Conservation (phyloP, 1,140 invertebrate genomes). For the Danaus plexippus region DNA sequence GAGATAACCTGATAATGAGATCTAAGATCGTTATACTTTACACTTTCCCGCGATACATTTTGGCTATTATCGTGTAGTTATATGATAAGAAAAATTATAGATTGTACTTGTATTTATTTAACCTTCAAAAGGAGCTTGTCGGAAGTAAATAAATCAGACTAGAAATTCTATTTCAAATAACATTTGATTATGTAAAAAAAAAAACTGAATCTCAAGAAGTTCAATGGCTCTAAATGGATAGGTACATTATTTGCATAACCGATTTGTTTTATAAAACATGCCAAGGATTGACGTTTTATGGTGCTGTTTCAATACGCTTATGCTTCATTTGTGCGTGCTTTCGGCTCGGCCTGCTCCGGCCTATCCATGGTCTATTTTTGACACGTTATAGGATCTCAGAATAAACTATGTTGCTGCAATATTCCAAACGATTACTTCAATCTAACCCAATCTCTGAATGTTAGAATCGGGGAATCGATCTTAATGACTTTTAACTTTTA, state of each 20-base stretch:
- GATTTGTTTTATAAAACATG: slow-evolving; percentile 40
- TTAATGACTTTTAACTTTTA: too few species aligned
- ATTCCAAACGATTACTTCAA: slow-evolving; percentile 14
- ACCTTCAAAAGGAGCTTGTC: slow-evolving; percentile 18
- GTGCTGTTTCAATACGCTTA: slow-evolving; percentile 39
- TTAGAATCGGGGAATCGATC: too few species aligned
- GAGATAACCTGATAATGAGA: slow-evolving; percentile 42
- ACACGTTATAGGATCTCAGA: slow-evolving; percentile 30
- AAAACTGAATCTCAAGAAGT: slow-evolving; percentile 17
- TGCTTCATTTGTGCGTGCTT: slow-evolving; percentile 39
- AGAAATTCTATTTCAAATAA: background rate
- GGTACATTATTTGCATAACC: slow-evolving; percentile 17
- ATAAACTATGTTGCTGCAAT: slow-evolving; percentile 25
- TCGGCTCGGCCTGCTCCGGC: slow-evolving; percentile 26
- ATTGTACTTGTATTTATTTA: slow-evolving; percentile 25
- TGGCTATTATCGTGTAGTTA: slow-evolving; percentile 38
- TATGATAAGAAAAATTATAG: slow-evolving; percentile 23
- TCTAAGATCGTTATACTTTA: slow-evolving; percentile 64
- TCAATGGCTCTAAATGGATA: slow-evolving; percentile 27
- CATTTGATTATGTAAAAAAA: slow-evolving; percentile 1
- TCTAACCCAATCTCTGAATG: background rate
- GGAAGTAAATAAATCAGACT: slow-evolving; percentile 1
- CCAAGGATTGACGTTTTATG: slow-evolving; percentile 37
- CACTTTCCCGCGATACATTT: slow-evolving; percentile 53
- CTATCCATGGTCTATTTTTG: slow-evolving; percentile 40